Conservation (phyloP, 2,113 vertebrate species). For the Oryzias curvinotus region DNA sequence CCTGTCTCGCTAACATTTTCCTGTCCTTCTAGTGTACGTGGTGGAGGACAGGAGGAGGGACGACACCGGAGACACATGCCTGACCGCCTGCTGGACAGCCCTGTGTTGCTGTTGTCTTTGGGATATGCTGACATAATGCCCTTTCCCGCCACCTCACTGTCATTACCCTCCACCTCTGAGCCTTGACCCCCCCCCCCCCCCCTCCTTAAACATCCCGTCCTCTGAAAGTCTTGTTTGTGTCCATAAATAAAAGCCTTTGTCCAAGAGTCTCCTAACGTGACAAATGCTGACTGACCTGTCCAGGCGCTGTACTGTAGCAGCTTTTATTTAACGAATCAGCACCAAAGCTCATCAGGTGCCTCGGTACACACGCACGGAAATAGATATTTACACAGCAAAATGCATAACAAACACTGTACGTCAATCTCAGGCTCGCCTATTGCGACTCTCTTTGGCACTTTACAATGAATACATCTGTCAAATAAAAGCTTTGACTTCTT, state of each 20-base stretch:
- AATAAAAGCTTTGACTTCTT: conserved; percentile 44
- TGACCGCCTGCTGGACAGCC: conserved; percentile 94
- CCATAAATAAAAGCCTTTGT: conserved; percentile 37
- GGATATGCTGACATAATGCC: conserved; percentile 92
- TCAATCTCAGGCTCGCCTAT: conserved; percentile 59
- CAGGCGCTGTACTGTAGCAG: conserved; percentile 37
- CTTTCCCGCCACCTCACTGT: conserved; percentile 10
- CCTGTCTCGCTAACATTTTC: neutral
- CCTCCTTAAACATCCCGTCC: conserved; percentile 43
- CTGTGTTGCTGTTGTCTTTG: conserved; percentile 97
- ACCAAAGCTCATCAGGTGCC: conserved; percentile 11
- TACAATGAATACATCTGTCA: conserved; percentile 69
- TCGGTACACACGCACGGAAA: conserved; percentile 5
- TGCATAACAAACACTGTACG: conserved; percentile 14
- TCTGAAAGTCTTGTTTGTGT: conserved; percentile 18
- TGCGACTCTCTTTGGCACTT: conserved; percentile 69
- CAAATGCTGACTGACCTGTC: conserved; percentile 27
- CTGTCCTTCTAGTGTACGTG: conserved; percentile 84
- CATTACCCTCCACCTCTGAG: conserved; percentile 42
- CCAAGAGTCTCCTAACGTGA: conserved; percentile 13
- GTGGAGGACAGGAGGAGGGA: conserved; percentile 89
- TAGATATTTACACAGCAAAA: neutral
- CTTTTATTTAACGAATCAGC: conserved; percentile 41
- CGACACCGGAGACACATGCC: conserved; percentile 83
- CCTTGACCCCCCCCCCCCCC: neutral